A percentile compares a stretch with the other conserved stretches of the same genome.
phyloP scores from a whole-genome alignment of 1,140 invertebrate species.

The Formica exsecta region DNA sequence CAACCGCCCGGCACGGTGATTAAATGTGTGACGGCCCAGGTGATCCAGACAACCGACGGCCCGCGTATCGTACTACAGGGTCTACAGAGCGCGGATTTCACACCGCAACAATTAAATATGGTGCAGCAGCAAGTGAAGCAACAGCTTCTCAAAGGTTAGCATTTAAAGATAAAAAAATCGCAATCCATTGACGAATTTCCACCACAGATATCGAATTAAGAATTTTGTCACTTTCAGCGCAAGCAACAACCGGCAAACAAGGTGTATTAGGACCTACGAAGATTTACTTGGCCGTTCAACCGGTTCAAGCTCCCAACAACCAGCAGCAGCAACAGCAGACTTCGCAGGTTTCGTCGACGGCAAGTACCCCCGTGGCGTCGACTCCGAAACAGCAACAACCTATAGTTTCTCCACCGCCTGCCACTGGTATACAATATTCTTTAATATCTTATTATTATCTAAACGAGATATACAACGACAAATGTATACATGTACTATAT shows the following conservation, averaged over 20 bases:
- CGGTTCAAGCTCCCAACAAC: slow-evolving; percentile 80
- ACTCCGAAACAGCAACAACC: slow-evolving; percentile 66
- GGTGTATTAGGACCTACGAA: slow-evolving; percentile 94
- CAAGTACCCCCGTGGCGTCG: slow-evolving; percentile 63
- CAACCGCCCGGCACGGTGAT: slow-evolving; percentile 94
- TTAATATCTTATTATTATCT: neutral
- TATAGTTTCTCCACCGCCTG: slow-evolving; percentile 52
- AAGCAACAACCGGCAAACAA: slow-evolving; percentile 93
- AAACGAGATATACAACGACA: neutral
- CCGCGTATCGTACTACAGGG: slow-evolving; percentile 94
- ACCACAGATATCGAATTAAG: slow-evolving; percentile 25
- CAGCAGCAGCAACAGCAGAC: slow-evolving; percentile 64
- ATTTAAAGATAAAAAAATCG: slow-evolving; percentile 16
- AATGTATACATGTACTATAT: too few species aligned
- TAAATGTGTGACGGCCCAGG: slow-evolving; percentile 94
- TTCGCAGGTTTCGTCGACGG: slow-evolving; percentile 75
- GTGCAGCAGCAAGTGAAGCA: slow-evolving; percentile 96
- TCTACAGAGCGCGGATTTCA: slow-evolving; percentile 92
- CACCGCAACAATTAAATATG: slow-evolving; percentile 91
- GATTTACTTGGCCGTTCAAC: slow-evolving; percentile 94
- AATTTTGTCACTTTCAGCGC: slow-evolving; percentile 87
- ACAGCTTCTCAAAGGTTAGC: slow-evolving; percentile 92
- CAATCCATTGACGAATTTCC: neutral
- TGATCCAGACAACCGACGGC: slow-evolving; percentile 93
- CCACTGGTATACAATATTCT: slow-evolving; percentile 59